Conservation (phyloP, 1,140 invertebrate genomes). For the Homalodisca vitripennis region DNA sequence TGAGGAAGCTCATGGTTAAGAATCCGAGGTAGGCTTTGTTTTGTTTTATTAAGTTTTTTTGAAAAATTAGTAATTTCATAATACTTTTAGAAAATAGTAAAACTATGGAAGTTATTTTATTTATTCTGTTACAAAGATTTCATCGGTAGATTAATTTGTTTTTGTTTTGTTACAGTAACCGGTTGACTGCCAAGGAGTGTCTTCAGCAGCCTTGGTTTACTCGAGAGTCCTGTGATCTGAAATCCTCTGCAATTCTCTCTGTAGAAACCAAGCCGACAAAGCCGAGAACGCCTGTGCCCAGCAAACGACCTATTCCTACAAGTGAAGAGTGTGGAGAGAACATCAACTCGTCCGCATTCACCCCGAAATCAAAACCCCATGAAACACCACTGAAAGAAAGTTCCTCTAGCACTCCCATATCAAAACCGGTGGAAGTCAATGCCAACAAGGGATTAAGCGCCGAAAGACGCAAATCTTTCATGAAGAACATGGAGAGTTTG, state of each 20-base stretch:
- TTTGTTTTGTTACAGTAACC: constrained; percentile 54
- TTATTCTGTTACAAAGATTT: neutral
- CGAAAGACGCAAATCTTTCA: constrained; percentile 51
- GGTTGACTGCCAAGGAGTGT: constrained; percentile 61
- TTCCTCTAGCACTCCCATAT: neutral
- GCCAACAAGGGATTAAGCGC: constrained; percentile 47
- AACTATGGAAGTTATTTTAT: neutral
- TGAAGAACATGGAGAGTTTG: constrained; percentile 51
- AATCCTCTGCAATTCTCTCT: constrained; percentile 15
- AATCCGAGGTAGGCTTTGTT: constrained; percentile 61
- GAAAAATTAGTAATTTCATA: neutral
- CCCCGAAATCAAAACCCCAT: neutral
- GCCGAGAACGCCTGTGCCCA: constrained; percentile 20
- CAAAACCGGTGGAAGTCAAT: constrained; percentile 19
- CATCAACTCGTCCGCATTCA: neutral
- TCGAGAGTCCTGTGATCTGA: constrained; percentile 27
- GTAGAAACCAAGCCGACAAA: constrained; percentile 15
- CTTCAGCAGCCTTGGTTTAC: constrained; percentile 62
- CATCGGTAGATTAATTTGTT: constrained; percentile 12
- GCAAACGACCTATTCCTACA: constrained; percentile 19
- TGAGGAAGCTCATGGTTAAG: constrained; percentile 61
- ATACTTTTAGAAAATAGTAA: neutral
- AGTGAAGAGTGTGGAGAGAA: constrained; percentile 25
- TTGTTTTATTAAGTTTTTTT: too few species aligned
- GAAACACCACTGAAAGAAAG: constrained; percentile 19